Base-by-base conservation (phyloP, 2,888 invertebrate genomes). In the Limnephilus marmoratus region DNA sequence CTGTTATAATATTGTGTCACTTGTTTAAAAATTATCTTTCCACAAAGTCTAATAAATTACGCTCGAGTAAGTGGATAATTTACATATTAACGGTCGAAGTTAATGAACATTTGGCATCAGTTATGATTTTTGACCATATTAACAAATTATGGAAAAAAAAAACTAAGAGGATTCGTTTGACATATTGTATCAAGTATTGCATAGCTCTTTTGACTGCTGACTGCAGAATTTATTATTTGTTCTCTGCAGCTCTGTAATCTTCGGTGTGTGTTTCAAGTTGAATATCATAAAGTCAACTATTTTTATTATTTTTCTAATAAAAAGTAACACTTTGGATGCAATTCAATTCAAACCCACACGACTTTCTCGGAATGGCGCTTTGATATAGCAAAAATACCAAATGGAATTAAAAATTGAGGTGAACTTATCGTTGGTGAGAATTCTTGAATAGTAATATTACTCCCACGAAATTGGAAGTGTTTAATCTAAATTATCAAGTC, bases 31-130 rank as follows among this genome's bases (percentile, higher is more conserved):
- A 90, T 81, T 81, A 90, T 81, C 81, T 68, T 81, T 34, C 41
- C n/a, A 90, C 90, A 81, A 81, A 81, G 81, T 15, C 81, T 81
- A 81, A 45, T 45, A 45, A 45, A 88, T 68, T 88, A n/a, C 31
- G 31, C 34, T 68, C 80, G n/a, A 37, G 29, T 24, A 31, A 68
- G 88, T 41, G 49, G 53, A 90, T 85, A 45, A 90, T 92, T 92
- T 92, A 87, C 90, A 92, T 92, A 92, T 92, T 90, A 92, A 92
- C 92, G 90, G 87, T 29, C 90, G 45, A 86, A 45, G 82, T 41
- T 92, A 92, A 92, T 85, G 90, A 85, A 49, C 45, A 49, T 86
- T 86, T 2, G 29, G 15, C 49, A 15, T 29, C 49, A 29, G 45
- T 86, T 86, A 86, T 86, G 86, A 86, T 86, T 86, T 86, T 86